Evolutionary conservation across 2,888 invertebrate genomes (phyloP).

Genomic region (Octodonta nipae): DNA sequence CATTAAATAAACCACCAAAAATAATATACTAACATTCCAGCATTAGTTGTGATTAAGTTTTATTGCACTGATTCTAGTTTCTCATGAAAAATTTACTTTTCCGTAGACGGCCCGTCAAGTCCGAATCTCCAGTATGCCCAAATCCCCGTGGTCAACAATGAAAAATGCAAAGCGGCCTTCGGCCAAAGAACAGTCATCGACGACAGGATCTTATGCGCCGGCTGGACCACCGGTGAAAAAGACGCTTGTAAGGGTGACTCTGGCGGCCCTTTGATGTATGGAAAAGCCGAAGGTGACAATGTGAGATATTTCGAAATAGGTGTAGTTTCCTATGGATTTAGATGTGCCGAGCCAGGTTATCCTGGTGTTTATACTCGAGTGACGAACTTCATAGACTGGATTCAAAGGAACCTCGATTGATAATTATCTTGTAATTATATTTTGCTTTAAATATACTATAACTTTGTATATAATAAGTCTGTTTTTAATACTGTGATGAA

Average conservation of each 20-base stretch:
- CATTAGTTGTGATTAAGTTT: too few relatives aligned
- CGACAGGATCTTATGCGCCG: slow-evolving; percentile 56
- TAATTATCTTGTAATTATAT: too few relatives aligned
- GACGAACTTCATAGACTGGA: slow-evolving; percentile 50
- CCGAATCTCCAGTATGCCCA: slow-evolving; percentile 52
- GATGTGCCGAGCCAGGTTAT: slow-evolving; percentile 47
- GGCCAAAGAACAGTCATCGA: slow-evolving; percentile 44
- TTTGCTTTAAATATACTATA: too few relatives aligned
- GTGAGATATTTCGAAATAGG: slow-evolving; percentile 47
- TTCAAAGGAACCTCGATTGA: slow-evolving; percentile 30
- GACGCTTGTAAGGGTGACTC: slow-evolving; percentile 73
- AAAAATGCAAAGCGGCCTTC: slow-evolving; percentile 47
- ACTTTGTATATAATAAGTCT: too few relatives aligned
- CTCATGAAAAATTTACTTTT: too few relatives aligned
- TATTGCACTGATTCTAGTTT: too few relatives aligned
- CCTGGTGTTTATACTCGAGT: slow-evolving; percentile 54
- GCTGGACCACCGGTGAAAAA: slow-evolving; percentile 48
- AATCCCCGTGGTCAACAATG: slow-evolving; percentile 53
- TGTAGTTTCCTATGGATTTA: slow-evolving; percentile 52
- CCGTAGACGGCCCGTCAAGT: slow-evolving; percentile 54
- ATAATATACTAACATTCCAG: too few relatives aligned
- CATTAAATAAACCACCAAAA: too few relatives aligned
- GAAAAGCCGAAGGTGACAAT: slow-evolving; percentile 19
- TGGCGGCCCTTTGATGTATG: slow-evolving; percentile 64
- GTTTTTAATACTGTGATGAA: too few relatives aligned